phyloP scores from a whole-genome alignment of 2,888 invertebrate genomes.

The Rhaphigaster nebulosa region DNA sequence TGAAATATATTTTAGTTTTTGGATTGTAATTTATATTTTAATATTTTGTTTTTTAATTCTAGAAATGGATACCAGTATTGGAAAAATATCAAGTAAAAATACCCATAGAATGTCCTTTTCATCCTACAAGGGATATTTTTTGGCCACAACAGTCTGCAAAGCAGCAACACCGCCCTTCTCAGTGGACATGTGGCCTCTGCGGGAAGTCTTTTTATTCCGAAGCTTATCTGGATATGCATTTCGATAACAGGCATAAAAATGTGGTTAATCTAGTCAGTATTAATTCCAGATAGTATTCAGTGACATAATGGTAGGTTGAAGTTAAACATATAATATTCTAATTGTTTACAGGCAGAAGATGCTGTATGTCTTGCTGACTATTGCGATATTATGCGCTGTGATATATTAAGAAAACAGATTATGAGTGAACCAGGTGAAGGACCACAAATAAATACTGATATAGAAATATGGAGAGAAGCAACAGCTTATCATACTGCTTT shows the following conservation, averaged over 20 bases:
- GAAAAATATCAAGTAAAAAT: slow-evolving; percentile 89
- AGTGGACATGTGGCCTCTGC: slow-evolving; percentile 92
- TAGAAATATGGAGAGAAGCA: slow-evolving; percentile 87
- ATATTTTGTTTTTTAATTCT: slow-evolving; percentile 38
- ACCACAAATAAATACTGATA: slow-evolving; percentile 77
- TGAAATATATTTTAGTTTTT: not conserved
- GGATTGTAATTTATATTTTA: not conserved
- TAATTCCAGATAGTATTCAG: not conserved
- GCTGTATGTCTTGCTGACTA: slow-evolving; percentile 93
- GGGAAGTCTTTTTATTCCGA: slow-evolving; percentile 93
- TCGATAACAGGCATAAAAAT: slow-evolving; percentile 88
- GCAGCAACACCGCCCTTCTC: slow-evolving; percentile 86
- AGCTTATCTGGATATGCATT: slow-evolving; percentile 87
- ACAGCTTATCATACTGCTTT: slow-evolving; percentile 78
- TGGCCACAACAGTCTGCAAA: slow-evolving; percentile 89
- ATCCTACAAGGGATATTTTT: slow-evolving; percentile 88
- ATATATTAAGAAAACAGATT: slow-evolving; percentile 84
- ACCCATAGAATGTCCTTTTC: slow-evolving; percentile 91
- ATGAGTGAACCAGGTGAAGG: slow-evolving; percentile 67
- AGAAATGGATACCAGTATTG: slow-evolving; percentile 91
- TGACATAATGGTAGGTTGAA: not conserved
- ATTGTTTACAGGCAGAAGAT: slow-evolving; percentile 82
- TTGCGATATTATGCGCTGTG: slow-evolving; percentile 96
- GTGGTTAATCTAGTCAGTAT: slow-evolving; percentile 82
- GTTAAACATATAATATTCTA: not conserved